These are phyloP conservation scores for Prolemur simus DNA, from an alignment of 2,113 vertebrate genomes.

Conservation along the genomic window DNA sequence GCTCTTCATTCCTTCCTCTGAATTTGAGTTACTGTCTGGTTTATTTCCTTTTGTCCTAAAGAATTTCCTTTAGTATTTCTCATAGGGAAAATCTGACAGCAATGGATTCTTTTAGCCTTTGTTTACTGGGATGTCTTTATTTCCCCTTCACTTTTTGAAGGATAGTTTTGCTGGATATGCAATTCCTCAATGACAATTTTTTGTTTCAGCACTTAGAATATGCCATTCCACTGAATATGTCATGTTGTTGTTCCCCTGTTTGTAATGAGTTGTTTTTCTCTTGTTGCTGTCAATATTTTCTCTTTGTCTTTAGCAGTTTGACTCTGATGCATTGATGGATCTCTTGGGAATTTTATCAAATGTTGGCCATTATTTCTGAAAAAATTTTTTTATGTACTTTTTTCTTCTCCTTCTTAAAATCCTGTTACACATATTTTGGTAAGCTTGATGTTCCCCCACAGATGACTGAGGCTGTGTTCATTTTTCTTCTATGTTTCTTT, in stretches of 20 bases:
- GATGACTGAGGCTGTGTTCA: not conserved
- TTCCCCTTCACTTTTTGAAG: no score
- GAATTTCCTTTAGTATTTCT: not conserved
- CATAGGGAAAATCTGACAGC: no score
- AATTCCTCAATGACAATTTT: not conserved
- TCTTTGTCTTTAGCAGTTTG: not conserved
- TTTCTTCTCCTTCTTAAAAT: not conserved
- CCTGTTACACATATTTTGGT: not conserved
- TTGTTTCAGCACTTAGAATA: not conserved
- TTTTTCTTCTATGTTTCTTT: not conserved
- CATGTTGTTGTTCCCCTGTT: not conserved
- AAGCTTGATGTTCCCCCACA: not conserved
- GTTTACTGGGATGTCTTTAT: no score
- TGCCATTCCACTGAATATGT: not conserved
- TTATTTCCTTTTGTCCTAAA: not conserved
- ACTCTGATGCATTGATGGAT: not conserved
- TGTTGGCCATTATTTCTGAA: not conserved
- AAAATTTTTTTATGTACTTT: not conserved
- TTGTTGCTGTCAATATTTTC: not conserved
- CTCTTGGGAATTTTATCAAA: not conserved
- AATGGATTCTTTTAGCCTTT: no score
- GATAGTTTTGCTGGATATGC: not conserved
- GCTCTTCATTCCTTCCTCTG: not conserved
- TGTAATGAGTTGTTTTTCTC: not conserved
- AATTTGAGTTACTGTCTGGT: not conserved